phyloP scores from a whole-genome alignment of 2,113 vertebrate genomes.

The Chionis minor region DNA sequence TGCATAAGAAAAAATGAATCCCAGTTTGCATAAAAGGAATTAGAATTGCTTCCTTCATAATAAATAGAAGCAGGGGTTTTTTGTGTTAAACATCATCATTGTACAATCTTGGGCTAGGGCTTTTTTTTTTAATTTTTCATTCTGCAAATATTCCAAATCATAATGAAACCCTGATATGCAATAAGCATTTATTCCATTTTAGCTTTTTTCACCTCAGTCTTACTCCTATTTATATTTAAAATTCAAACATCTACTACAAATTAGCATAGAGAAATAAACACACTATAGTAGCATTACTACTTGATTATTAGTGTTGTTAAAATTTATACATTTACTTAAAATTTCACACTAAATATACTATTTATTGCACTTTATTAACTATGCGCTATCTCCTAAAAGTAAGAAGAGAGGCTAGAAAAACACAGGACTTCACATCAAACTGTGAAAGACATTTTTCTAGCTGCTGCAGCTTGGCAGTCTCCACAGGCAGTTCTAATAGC shows the following conservation, averaged over 20 bases:
- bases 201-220: neutral
- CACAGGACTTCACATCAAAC: conserved; percentile 2
- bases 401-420: neutral
- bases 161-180: neutral
- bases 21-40: neutral
- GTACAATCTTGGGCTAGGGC: neutral
- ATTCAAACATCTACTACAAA: neutral
- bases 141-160: neutral
- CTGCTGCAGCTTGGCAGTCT: conserved; percentile 12
- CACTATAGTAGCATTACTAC: neutral
- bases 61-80: neutral
- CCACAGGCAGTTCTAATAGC: conserved; percentile 56
- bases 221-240: neutral
- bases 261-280: neutral
- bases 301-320: neutral
- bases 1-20: neutral
- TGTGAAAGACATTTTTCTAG: conserved; percentile 17
- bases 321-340: neutral
- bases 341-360: neutral
- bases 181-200: neutral
- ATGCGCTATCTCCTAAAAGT: neutral
- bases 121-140: neutral
- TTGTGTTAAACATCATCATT: neutral
- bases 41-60: neutral
- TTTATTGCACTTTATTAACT: neutral